Percentiles rank a stretch among this genome's conserved stretches.
phyloP scores from a whole-genome alignment of 2,797 vertebrate species.

The Hoplostethus atlanticus region DNA sequence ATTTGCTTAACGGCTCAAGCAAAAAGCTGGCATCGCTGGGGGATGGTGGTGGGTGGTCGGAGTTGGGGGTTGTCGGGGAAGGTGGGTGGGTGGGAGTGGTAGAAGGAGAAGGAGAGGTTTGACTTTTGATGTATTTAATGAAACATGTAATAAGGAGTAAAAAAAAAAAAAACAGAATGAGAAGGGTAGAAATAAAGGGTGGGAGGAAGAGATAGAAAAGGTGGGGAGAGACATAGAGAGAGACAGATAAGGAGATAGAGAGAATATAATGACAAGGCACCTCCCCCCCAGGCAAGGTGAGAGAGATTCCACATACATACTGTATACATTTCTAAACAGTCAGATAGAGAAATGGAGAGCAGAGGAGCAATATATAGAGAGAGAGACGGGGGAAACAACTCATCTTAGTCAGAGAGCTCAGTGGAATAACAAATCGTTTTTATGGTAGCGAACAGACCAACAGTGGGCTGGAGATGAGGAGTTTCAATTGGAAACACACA shows the following conservation, averaged over 20 bases:
- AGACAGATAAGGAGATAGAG: conserved; percentile 6
- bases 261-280: conserved; percentile 23
- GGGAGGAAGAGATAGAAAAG: not conserved
- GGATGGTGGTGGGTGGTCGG: conserved; percentile 47
- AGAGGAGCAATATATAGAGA: not conserved
- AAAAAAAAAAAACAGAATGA: conserved; percentile 7
- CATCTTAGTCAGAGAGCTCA: conserved; percentile 12
- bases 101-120: conserved; percentile 28
- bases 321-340: conserved; percentile 26
- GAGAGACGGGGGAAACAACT: conserved; percentile 9
- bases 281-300: conserved; percentile 26
- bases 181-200: not conserved
- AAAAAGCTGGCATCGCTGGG: conserved; percentile 51
- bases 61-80: conserved; percentile 41
- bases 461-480: not conserved
- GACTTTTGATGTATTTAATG: conserved; percentile 9
- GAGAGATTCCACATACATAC: conserved; percentile 14
- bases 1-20: conserved; percentile 63
- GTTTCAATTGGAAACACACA: conserved; percentile 1
- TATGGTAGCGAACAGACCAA: not conserved
- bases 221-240: too few relatives aligned
- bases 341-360: not conserved
- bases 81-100: conserved; percentile 16
- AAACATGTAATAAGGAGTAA: conserved; percentile 8
- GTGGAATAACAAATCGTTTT: conserved; percentile 2